These are phyloP conservation scores for Meliscaeva auricollis DNA, from an alignment of 2,888 invertebrate species.

Conservation along the genomic window DNA sequence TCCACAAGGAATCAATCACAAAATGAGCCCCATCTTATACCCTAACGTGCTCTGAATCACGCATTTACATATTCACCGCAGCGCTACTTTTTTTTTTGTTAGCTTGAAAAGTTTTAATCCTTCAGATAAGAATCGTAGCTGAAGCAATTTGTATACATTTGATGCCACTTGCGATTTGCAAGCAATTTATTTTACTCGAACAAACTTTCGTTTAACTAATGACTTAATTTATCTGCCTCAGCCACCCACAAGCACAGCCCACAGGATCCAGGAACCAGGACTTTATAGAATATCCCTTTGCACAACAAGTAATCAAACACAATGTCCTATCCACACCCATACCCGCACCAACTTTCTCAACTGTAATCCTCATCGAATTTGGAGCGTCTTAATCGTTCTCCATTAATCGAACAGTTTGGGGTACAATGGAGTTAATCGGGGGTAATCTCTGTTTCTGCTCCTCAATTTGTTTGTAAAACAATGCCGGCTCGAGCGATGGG, in stretches of 20 bases:
- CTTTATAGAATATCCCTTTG: constrained; percentile 61
- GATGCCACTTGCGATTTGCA: constrained; percentile 63
- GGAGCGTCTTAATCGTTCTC: constrained; percentile 77
- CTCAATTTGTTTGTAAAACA: constrained; percentile 76
- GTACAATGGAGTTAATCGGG: constrained; percentile 77
- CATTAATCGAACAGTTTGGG: constrained; percentile 77
- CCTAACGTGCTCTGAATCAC: constrained; percentile 29
- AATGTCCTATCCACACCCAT: constrained; percentile 37
- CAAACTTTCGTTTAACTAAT: constrained; percentile 82
- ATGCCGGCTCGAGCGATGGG: constrained; percentile 41
- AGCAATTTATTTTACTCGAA: constrained; percentile 74
- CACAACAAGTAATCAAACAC: constrained; percentile 74
- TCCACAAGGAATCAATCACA: constrained; percentile 67
- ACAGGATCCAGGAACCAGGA: constrained; percentile 17
- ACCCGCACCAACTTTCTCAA: constrained; percentile 27
- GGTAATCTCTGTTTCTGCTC: constrained; percentile 74
- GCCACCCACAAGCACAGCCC: constrained; percentile 78
- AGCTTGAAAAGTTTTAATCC: constrained; percentile 67
- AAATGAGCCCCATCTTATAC: constrained; percentile 23
- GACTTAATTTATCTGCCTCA: constrained; percentile 84
- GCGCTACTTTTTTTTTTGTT: constrained; percentile 29
- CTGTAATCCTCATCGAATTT: constrained; percentile 78
- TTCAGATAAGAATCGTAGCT: constrained; percentile 46
- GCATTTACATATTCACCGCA: constrained; percentile 56
- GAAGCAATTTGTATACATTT: constrained; percentile 37